These are phyloP conservation scores for Karalla daura DNA, from an alignment of 2,797 vertebrate species.

Conservation along the genomic window DNA sequence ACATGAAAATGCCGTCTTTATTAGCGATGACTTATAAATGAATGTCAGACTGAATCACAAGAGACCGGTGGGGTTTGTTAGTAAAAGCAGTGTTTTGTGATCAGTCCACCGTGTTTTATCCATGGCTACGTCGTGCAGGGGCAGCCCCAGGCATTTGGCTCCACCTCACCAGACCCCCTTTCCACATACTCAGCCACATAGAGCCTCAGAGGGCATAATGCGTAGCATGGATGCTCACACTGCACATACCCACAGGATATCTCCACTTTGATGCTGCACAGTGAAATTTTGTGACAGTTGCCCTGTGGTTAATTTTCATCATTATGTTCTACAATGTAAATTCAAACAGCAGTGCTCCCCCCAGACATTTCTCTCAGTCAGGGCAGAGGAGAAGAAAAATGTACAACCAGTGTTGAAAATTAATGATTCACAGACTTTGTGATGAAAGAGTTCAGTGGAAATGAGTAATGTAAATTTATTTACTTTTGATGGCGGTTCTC, in stretches of 20 bases:
- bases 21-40: constrained; percentile 79
- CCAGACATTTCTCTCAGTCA: constrained; percentile 16
- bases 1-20: constrained; percentile 75
- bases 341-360: constrained; percentile 47
- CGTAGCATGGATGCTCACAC: constrained; percentile 53
- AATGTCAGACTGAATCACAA: constrained; percentile 80
- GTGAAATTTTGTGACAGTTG: constrained; percentile 51
- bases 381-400: neutral
- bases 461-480: constrained; percentile 35
- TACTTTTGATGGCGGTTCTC: constrained; percentile 17
- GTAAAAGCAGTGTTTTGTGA: constrained; percentile 67
- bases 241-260: constrained; percentile 64
- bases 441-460: constrained; percentile 21
- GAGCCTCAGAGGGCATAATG: constrained; percentile 53
- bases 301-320: constrained; percentile 59
- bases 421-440: constrained; percentile 30
- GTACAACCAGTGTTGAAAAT: constrained; percentile 40
- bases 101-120: constrained; percentile 64
- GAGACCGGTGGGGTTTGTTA: constrained; percentile 62
- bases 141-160: constrained; percentile 50
- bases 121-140: constrained; percentile 4
- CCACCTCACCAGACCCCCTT: constrained; percentile 16
- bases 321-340: constrained; percentile 54
- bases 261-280: constrained; percentile 52
- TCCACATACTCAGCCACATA: constrained; percentile 32